Conservation (phyloP, 2,888 invertebrate genomes). For the Dinocampus coccinellae region DNA sequence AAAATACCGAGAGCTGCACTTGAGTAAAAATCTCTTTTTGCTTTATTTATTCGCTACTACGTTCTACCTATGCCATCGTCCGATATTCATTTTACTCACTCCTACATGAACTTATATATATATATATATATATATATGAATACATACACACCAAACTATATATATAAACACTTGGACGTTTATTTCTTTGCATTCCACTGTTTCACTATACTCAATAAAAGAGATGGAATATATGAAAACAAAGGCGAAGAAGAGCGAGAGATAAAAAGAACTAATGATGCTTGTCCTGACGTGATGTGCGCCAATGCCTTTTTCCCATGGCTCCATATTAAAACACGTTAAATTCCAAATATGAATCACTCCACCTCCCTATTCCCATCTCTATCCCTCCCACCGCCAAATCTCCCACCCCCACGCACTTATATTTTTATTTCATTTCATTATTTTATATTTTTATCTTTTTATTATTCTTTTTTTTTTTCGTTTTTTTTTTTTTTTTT, state of each 20-base stretch:
- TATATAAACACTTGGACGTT: neutral
- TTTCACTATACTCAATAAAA: slow-evolving; percentile 7
- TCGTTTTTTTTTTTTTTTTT: too few species aligned
- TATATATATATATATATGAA: too few species aligned
- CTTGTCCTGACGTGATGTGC: slow-evolving; percentile 53
- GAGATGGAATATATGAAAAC: neutral
- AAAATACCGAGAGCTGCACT: neutral
- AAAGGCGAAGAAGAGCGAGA: slow-evolving; percentile 3
- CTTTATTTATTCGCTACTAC: neutral
- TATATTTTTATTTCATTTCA: neutral
- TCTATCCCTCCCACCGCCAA: too few species aligned
- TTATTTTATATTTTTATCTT: neutral
- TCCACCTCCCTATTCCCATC: too few species aligned
- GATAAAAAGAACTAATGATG: slow-evolving; percentile 22
- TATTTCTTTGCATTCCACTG: slow-evolving; percentile 15
- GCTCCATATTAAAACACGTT: neutral
- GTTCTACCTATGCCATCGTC: neutral
- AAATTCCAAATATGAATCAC: slow-evolving; percentile 12
- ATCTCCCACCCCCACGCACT: neutral
- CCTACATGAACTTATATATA: neutral
- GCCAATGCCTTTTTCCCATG: slow-evolving; percentile 55
- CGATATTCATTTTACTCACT: slow-evolving; percentile 18
- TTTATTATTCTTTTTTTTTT: neutral
- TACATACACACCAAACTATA: slow-evolving; percentile 14
- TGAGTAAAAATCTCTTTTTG: slow-evolving; percentile 4